Evolutionary conservation across 1,140 invertebrate genomes (phyloP).

Genomic region (Maconellicoccus hirsutus): DNA sequence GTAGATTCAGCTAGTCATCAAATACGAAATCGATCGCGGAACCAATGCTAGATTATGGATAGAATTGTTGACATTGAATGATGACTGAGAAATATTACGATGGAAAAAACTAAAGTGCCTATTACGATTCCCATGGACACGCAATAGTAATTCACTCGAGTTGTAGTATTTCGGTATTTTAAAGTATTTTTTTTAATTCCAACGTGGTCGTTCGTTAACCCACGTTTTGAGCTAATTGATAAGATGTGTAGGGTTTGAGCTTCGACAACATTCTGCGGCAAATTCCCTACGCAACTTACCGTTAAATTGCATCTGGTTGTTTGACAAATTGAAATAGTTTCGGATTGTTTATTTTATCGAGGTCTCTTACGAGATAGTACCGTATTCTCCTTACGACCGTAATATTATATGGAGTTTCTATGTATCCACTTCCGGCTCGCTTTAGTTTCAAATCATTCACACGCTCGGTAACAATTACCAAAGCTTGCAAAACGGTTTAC

Average conservation of each 20-base stretch:
- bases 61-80: constrained; percentile 4
- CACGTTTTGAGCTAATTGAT: too few relatives aligned
- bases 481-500: too few relatives aligned
- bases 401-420: not conserved
- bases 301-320: not conserved
- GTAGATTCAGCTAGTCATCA: not conserved
- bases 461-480: not conserved
- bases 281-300: not conserved
- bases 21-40: not conserved
- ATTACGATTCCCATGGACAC: not conserved
- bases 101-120: not conserved
- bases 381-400: not conserved
- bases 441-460: not conserved
- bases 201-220: too few relatives aligned
- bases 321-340: not conserved
- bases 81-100: not conserved
- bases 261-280: too few relatives aligned
- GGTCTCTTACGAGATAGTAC: not conserved
- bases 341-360: not conserved
- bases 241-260: too few relatives aligned
- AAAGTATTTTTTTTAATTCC: too few relatives aligned
- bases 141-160: not conserved
- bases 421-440: not conserved
- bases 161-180: too few relatives aligned
- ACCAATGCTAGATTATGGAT: not conserved